Conservation (phyloP, 2,797 vertebrate genomes). For the Benthosema pterotum region DNA sequence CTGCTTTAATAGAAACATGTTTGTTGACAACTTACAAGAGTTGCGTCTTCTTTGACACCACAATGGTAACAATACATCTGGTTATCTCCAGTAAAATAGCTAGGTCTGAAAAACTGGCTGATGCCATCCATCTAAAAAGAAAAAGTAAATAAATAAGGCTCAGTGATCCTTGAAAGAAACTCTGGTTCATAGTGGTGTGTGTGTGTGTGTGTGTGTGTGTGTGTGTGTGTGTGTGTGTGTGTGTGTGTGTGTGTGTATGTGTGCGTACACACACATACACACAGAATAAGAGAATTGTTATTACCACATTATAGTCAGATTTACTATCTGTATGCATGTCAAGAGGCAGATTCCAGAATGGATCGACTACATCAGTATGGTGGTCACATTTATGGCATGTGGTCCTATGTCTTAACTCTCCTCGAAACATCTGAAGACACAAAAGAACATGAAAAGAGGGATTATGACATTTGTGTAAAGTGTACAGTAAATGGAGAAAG, state of each 20-base stretch:
- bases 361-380: not conserved
- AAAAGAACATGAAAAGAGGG: too few relatives aligned
- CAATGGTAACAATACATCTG: constrained; percentile 74
- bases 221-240: too few relatives aligned
- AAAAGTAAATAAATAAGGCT: not conserved
- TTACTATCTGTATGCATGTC: constrained; percentile 21
- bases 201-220: too few relatives aligned
- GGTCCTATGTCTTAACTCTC: not conserved
- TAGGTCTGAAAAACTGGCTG: constrained; percentile 36
- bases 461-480: too few relatives aligned
- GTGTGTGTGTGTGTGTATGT: too few relatives aligned
- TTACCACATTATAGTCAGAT: constrained; percentile 65
- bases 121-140: constrained; percentile 48
- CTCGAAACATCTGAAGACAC: not conserved
- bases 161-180: not conserved
- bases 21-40: constrained; percentile 59
- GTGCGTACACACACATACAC: too few relatives aligned
- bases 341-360: constrained; percentile 69
- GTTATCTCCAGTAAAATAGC: constrained; percentile 53
- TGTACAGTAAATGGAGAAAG: not conserved
- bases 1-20: not conserved
- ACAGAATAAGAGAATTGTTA: too few relatives aligned
- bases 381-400: constrained; percentile 10
- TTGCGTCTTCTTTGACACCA: constrained; percentile 61
- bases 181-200: too few relatives aligned